Conservation (phyloP, 2,888 invertebrate genomes). For the Parnassius mnemosyne region DNA sequence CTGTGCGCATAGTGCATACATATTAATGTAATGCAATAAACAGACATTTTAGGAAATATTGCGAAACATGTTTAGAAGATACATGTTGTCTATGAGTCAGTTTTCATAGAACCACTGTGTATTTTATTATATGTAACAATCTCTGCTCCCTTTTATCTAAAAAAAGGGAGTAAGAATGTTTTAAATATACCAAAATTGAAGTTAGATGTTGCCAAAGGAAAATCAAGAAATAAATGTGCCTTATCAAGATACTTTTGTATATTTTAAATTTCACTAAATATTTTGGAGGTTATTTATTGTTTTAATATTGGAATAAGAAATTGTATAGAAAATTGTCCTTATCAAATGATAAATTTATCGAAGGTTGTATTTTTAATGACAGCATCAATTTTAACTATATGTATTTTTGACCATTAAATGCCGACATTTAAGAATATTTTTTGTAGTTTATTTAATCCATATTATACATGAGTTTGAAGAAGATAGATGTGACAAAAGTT, state of each 20-base stretch:
- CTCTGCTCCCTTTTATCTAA: slow-evolving; percentile 54
- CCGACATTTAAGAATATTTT: slow-evolving; percentile 6
- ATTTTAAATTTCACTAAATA: background rate
- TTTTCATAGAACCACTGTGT: slow-evolving; percentile 35
- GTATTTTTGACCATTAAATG: slow-evolving; percentile 28
- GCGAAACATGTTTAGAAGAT: slow-evolving; percentile 4
- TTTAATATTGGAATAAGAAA: slow-evolving; percentile 34
- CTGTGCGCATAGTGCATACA: no score
- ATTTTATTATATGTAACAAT: slow-evolving; percentile 31
- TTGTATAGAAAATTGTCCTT: no score
- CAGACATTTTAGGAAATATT: background rate
- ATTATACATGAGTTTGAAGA: slow-evolving; percentile 24
- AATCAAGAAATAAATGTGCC: slow-evolving; percentile 7
- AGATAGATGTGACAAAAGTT: slow-evolving; percentile 35
- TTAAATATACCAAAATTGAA: slow-evolving; percentile 17
- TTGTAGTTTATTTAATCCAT: slow-evolving; percentile 30
- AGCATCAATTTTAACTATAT: slow-evolving; percentile 19
- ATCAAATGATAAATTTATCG: slow-evolving; percentile 9
- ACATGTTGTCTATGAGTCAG: slow-evolving; percentile 34
- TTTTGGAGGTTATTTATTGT: slow-evolving; percentile 24
- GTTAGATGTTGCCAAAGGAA: slow-evolving; percentile 31
- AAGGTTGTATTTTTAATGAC: slow-evolving; percentile 18
- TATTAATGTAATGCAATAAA: background rate
- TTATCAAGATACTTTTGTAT: background rate
- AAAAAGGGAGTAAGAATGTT: slow-evolving; percentile 54